These are phyloP conservation scores for Odocoileus hemionus DNA, from an alignment of 2,113 vertebrate genomes.

Conservation along the genomic window DNA sequence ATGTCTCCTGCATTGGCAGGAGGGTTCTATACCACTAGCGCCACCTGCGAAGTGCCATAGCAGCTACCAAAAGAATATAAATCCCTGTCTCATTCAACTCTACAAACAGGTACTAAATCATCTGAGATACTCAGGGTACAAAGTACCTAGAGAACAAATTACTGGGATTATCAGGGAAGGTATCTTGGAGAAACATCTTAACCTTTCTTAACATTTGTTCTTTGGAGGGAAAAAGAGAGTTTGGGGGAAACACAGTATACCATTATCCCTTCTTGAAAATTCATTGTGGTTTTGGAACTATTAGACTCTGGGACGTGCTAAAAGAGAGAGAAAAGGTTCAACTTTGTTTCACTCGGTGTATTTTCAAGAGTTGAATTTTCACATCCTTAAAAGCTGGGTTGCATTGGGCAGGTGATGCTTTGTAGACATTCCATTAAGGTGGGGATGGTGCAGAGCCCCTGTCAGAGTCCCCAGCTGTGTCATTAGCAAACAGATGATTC, in stretches of 20 bases:
- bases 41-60: background rate
- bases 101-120: background rate
- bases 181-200: background rate
- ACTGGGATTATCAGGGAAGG: background rate
- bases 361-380: conserved; percentile 23
- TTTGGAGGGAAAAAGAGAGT: background rate
- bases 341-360: background rate
- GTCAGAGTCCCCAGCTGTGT: background rate
- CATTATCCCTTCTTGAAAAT: background rate
- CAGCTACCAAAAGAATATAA: background rate
- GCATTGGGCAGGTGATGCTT: background rate
- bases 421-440: background rate
- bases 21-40: background rate
- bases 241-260: background rate
- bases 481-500: background rate
- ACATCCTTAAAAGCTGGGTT: background rate
- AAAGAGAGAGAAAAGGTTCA: background rate
- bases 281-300: background rate
- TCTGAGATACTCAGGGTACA: background rate
- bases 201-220: background rate
- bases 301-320: background rate
- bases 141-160: background rate
- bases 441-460: background rate
- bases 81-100: background rate
- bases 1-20: background rate